These are phyloP conservation scores for Cyprinodon variegatus DNA, from an alignment of 2,113 vertebrate genomes.

Conservation along the genomic window DNA sequence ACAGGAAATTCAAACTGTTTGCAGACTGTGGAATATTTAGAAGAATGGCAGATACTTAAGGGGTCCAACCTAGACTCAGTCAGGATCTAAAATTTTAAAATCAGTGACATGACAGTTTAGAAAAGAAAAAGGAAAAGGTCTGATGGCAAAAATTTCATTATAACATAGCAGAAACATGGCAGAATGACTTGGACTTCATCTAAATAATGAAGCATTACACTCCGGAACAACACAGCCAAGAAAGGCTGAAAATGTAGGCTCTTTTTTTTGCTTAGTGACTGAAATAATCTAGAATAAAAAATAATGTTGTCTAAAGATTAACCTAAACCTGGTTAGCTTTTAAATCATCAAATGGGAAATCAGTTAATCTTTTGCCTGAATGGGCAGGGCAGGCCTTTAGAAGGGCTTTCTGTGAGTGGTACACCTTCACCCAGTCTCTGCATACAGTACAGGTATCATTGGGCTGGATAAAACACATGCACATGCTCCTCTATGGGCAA, in stretches of 20 bases:
- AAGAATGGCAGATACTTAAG: background rate
- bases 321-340: too few relatives aligned
- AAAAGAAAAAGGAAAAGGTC: too few relatives aligned
- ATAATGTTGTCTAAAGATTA: too few relatives aligned
- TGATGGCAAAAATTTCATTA: too few relatives aligned
- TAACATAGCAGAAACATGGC: too few relatives aligned
- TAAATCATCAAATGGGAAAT: background rate
- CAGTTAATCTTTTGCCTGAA: conserved; percentile 1
- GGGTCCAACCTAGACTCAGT: background rate
- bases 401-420: conserved; percentile 19
- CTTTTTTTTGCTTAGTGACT: too few relatives aligned
- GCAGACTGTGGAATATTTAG: too few relatives aligned
- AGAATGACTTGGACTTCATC: too few relatives aligned
- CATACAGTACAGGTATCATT: conserved; percentile 52
- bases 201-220: too few relatives aligned
- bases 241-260: too few relatives aligned
- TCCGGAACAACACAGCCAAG: too few relatives aligned
- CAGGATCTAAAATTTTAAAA: background rate
- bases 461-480: conserved; percentile 22
- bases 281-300: too few relatives aligned
- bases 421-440: conserved; percentile 13
- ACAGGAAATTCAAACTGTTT: background rate
- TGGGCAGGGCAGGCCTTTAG: conserved; percentile 40
- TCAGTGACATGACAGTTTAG: background rate
- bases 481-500: conserved; percentile 24